Evolutionary conservation across 2,888 invertebrate species (phyloP).

Genomic region (Pilophorus perplexus): DNA sequence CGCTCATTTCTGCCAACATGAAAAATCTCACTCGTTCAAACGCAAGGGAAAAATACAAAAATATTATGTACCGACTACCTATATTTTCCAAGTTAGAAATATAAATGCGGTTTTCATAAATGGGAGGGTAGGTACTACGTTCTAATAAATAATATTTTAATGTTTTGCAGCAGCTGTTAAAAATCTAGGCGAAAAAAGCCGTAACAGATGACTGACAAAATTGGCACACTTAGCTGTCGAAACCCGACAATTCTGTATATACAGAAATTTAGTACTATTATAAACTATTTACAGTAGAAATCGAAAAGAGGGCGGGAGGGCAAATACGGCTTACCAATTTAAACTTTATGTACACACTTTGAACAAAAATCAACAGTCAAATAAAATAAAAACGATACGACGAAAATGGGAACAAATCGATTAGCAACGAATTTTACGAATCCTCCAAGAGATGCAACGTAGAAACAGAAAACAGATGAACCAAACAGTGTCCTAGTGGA

Average conservation of each 20-base stretch:
- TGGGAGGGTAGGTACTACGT: background rate
- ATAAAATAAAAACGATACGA: no score
- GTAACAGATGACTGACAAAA: constrained; percentile 15
- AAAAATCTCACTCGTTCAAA: constrained; percentile 34
- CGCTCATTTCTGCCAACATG: constrained; percentile 4
- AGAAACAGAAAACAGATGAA: no score
- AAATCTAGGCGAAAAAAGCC: constrained; percentile 6
- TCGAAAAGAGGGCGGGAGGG: no score
- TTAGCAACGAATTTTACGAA: no score
- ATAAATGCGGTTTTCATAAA: constrained; percentile 32
- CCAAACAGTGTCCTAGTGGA: no score
- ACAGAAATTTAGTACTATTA: constrained; percentile 16
- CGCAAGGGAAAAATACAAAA: constrained; percentile 21
- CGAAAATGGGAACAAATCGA: no score
- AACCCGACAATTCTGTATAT: constrained; percentile 1
- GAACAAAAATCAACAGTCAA: no score
- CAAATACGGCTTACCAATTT: no score
- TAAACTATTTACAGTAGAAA: constrained; percentile 29
- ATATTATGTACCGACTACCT: constrained; percentile 7
- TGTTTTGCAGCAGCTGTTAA: background rate
- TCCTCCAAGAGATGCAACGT: no score
- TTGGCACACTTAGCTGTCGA: constrained; percentile 34
- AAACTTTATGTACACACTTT: no score
- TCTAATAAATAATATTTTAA: constrained; percentile 25
- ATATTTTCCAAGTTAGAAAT: constrained; percentile 16